Evolutionary conservation across 2,888 invertebrate species (phyloP).

Genomic region (Drosophila formosana): DNA sequence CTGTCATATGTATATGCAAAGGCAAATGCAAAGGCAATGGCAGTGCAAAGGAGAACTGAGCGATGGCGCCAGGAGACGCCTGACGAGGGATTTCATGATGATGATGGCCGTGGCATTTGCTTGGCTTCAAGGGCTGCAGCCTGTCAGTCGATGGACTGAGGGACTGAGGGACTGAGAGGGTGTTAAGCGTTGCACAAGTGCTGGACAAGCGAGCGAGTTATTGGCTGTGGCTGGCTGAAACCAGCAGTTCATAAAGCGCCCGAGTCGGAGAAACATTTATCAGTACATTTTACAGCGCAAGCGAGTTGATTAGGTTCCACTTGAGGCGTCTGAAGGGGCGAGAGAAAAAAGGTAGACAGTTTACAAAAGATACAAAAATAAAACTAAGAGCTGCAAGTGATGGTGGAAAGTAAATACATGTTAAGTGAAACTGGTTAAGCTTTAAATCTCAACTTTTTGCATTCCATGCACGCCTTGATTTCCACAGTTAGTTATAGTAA

Average conservation of each 20-base stretch:
- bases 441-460: constrained; percentile 22
- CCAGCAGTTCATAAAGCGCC: constrained; percentile 42
- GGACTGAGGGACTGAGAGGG: constrained; percentile 15
- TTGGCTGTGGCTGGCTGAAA: constrained; percentile 17
- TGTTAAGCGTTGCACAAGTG: constrained; percentile 54
- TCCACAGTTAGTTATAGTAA: constrained; percentile 35
- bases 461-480: constrained; percentile 24
- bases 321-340: constrained; percentile 10
- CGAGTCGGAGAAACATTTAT: constrained; percentile 39
- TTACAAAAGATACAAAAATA: not conserved
- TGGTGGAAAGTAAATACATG: constrained; percentile 11
- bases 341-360: constrained; percentile 5
- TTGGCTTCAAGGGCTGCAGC: constrained; percentile 19
- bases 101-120: constrained; percentile 40
- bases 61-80: constrained; percentile 36
- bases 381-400: not conserved
- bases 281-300: constrained; percentile 35
- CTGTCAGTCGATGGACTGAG: not conserved
- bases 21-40: constrained; percentile 15
- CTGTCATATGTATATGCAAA: constrained; percentile 39
- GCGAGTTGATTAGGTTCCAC: constrained; percentile 44
- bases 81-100: constrained; percentile 52
- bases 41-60: constrained; percentile 35
- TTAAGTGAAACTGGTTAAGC: constrained; percentile 38
- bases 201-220: constrained; percentile 37